Evolutionary conservation across 2,113 vertebrate species (phyloP), one percentile per base, ranked within the genome.

Genomic region (Phodopus roborovskii): DNA sequence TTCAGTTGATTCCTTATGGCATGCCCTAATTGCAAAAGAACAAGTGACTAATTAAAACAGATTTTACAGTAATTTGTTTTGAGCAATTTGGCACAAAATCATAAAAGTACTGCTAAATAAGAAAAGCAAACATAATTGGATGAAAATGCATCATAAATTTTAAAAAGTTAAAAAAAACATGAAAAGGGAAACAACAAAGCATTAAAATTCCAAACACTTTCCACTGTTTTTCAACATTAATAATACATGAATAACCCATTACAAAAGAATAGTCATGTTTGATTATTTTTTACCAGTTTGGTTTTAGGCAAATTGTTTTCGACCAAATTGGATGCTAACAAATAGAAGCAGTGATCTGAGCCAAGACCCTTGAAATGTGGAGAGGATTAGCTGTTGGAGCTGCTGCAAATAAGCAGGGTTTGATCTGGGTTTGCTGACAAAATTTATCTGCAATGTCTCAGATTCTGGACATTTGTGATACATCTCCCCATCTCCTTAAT

Each of bases 291-390:
- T 85, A 91, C 74, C 50, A 71, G 36, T 94, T 87, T 79, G 64
- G 36, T 78, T 94, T 93, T 85, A 95, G 81, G 81, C 15, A 85
- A 90, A 73, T 81, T 92, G 48, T 83, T 90, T 96, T 84, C n/a
- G 8, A 50, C 45, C 84, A 88, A 60, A n/a, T 74, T 87, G 78
- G 78, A 71, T 50, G 5, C 20, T 33, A 62, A 74, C 78, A 78
- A 85, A 71, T 16, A 81, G 53, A 88, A 60, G 1, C 19, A 84
- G 48, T 66, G 58, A 73, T n/a, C 22, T 66, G 53, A 89, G 50
- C 36, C 48, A 91, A 90, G 53, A 68, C 13, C 42, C 33, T 68
- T 84, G 48, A 83, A 78, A 12, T 45, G 26, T 9, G 22, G 5
- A n/a, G 13, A 50, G 28, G 60, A 7, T 73, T 81, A 4, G 20